A percentile compares a stretch with the other conserved stretches of the same genome.
Evolutionary conservation across 2,888 invertebrate genomes (phyloP).

Genomic region (Amiota communis): DNA sequence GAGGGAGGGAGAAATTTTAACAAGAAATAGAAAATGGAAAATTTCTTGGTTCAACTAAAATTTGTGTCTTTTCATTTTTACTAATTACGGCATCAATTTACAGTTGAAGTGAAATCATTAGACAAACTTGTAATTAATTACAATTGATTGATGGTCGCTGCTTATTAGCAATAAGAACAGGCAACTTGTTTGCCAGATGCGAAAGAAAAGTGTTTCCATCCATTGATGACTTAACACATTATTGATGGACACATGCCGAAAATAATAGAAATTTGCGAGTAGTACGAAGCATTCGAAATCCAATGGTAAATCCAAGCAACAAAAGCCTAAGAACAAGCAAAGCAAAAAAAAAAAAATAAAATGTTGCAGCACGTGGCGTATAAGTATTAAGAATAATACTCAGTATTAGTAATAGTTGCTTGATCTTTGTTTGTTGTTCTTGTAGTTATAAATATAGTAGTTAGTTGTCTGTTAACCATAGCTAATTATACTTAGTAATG

Average conservation of each 20-base stretch:
- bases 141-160: conserved; percentile 65
- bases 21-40: not conserved
- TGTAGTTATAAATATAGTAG: too few species aligned
- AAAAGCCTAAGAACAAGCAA: too few species aligned
- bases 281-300: too few species aligned
- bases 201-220: not conserved
- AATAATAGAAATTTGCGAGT: too few species aligned
- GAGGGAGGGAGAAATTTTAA: not conserved
- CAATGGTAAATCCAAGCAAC: too few species aligned
- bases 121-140: conserved; percentile 63
- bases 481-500: too few species aligned
- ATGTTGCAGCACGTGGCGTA: too few species aligned
- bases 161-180: conserved; percentile 41
- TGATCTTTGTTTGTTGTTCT: too few species aligned
- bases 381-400: too few species aligned
- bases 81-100: conserved; percentile 50
- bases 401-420: too few species aligned
- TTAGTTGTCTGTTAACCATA: too few species aligned
- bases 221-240: conserved; percentile 41
- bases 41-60: not conserved
- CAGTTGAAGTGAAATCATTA: conserved; percentile 53
- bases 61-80: conserved; percentile 24
- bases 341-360: too few species aligned
- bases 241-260: conserved; percentile 54
- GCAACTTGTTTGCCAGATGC: conserved; percentile 45